phyloP scores from a whole-genome alignment of 2,888 invertebrate genomes.

The Volucella bombylans region DNA sequence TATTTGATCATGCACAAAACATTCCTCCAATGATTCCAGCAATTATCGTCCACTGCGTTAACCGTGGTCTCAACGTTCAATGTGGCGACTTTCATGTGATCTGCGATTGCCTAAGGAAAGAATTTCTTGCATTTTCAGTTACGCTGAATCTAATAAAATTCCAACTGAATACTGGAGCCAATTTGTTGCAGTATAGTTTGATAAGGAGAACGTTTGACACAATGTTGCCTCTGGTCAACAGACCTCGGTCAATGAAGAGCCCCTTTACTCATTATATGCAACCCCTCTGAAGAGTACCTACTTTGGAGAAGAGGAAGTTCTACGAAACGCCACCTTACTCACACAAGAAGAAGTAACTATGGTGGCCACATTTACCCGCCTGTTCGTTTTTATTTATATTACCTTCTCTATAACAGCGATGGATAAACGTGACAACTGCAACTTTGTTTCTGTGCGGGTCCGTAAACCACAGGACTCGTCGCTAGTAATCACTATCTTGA shows the following conservation, averaged over 20 bases:
- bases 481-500: no score
- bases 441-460: no score
- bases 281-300: constrained; percentile 81
- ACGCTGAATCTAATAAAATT: constrained; percentile 88
- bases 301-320: constrained; percentile 81
- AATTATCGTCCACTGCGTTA: constrained; percentile 95
- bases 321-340: constrained; percentile 79
- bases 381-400: no score
- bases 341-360: constrained; percentile 76
- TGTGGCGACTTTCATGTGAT: constrained; percentile 95
- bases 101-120: constrained; percentile 96
- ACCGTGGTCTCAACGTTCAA: constrained; percentile 93
- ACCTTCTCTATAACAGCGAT: no score
- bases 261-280: constrained; percentile 78
- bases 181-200: constrained; percentile 76
- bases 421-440: no score
- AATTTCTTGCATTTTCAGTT: constrained; percentile 92
- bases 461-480: no score
- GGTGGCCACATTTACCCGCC: neutral
- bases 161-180: constrained; percentile 89
- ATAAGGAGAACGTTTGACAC: constrained; percentile 74
- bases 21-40: constrained; percentile 97
- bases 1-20: constrained; percentile 93
- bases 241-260: constrained; percentile 75
- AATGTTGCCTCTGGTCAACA: constrained; percentile 69